Base-by-base conservation (phyloP, 2,113 vertebrate genomes). In the Pionites leucogaster region DNA sequence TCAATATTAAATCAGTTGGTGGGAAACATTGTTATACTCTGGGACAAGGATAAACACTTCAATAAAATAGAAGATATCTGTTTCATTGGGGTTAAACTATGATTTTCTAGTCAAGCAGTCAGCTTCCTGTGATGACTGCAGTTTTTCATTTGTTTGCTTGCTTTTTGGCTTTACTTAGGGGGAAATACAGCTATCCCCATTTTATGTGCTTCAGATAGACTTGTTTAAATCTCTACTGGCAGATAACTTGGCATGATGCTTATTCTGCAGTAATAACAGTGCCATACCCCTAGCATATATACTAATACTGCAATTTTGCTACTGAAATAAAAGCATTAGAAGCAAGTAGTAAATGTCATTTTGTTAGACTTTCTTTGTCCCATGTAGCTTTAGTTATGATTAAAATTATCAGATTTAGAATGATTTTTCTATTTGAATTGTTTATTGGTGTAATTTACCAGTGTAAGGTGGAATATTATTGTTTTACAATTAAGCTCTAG, bases 1-100 rank as follows among this genome's bases (percentile, higher is more conserved):
- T 65, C 75, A 33, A 10, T 86, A 92, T 95, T 93, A 94, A 94
- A 90, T 95, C 82, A 84, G 1, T 92, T 96, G 84, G 75, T 94
- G 74, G 75, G 90, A 95, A 94, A 89, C 77, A 62, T 35, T 85
- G 39, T 92, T 95, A 86, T 35, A 62, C 25, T 77, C 42, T 88
- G 31, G 46, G 52, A 67, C 44, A 93, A 82, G 28, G 93, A 47
- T 90, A 93, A 94, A 91, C n/a, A 90, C 87, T 95, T 97, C 71
- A 94, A 29, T 96, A 94, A 96, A 96, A 92, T 37, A 92, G 25
- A 74, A 37, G 42, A 63, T 71, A 59, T 57, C 72, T 85, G 31
- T 77, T 95, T 88, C 13, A 70, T 72, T 89, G 75, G 74, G 86
- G 47, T 93, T 78, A 79, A 96, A 62, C 35, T 55, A 23, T 47